Conservation (phyloP, 1,140 invertebrate genomes). For the Galleria mellonella region DNA sequence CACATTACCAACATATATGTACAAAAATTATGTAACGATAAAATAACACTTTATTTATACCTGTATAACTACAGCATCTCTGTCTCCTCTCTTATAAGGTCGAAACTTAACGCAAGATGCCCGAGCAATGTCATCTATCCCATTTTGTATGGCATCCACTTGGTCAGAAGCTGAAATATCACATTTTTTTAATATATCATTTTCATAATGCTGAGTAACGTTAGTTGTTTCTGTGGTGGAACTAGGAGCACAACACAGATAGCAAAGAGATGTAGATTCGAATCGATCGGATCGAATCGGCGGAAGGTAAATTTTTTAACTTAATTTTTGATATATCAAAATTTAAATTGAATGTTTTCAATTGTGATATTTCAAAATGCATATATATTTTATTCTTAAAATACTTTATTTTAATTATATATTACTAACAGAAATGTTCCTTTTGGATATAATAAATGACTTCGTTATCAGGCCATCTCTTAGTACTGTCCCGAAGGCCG, state of each 20-base stretch:
- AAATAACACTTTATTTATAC: conserved; percentile 23
- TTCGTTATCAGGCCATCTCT: conserved; percentile 78
- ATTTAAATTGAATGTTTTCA: too few relatives aligned
- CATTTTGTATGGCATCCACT: conserved; percentile 55
- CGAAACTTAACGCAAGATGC: conserved; percentile 66
- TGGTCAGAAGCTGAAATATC: conserved; percentile 44
- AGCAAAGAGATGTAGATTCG: too few relatives aligned
- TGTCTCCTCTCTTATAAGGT: conserved; percentile 55
- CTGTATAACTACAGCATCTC: conserved; percentile 66
- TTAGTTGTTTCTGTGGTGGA: too few relatives aligned
- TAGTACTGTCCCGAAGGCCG: conserved; percentile 76
- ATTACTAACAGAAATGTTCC: conserved; percentile 78
- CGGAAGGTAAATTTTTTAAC: too few relatives aligned
- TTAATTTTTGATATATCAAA: too few relatives aligned
- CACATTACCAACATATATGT: too few relatives aligned
- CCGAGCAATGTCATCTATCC: conserved; percentile 60
- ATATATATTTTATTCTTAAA: background rate
- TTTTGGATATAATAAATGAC: conserved; percentile 79
- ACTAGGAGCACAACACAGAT: too few relatives aligned
- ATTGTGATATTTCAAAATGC: too few relatives aligned
- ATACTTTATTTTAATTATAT: conserved; percentile 1
- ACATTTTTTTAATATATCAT: too few relatives aligned
- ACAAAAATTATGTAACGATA: too few relatives aligned
- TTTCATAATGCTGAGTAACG: too few relatives aligned
- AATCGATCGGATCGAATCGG: too few relatives aligned